Percentiles rank a stretch among this genome's conserved stretches.
Evolutionary conservation across 1,140 invertebrate genomes (phyloP).

Genomic region (Meloidogyne hapla): DNA sequence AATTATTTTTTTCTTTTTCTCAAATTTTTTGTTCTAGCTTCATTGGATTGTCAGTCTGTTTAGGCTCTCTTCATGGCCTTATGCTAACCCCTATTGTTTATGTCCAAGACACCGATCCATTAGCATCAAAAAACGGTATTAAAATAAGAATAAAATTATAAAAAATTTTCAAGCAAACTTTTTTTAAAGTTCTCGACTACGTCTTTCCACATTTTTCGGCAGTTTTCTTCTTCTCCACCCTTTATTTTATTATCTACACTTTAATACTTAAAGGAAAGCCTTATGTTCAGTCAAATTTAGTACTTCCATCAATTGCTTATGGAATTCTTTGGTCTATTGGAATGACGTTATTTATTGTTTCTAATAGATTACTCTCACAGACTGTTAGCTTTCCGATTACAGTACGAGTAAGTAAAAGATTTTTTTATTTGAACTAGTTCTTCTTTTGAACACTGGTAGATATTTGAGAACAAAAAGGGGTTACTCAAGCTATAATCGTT

Average conservation of each 20-base stretch:
- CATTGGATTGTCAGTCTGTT: constrained; percentile 34
- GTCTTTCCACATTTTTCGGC: constrained; percentile 58
- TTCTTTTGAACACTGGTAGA: too few relatives aligned
- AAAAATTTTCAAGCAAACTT: background rate
- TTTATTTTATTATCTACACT: constrained; percentile 55
- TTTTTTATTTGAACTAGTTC: background rate
- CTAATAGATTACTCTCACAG: constrained; percentile 51
- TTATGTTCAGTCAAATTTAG: constrained; percentile 28
- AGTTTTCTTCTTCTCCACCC: constrained; percentile 54
- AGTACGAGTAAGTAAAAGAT: constrained; percentile 44
- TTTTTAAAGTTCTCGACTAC: constrained; percentile 54
- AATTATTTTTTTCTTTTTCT: constrained; percentile 24
- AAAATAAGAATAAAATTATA: background rate
- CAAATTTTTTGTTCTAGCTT: constrained; percentile 29
- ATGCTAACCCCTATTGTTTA: constrained; percentile 59
- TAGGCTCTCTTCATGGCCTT: constrained; percentile 54
- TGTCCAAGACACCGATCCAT: constrained; percentile 48
- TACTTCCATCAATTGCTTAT: constrained; percentile 54
- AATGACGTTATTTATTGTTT: constrained; percentile 56
- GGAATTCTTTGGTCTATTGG: constrained; percentile 53
- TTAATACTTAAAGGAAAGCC: constrained; percentile 37
- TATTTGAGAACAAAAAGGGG: too few relatives aligned
- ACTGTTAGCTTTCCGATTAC: constrained; percentile 56
- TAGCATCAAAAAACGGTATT: constrained; percentile 45
- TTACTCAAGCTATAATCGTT: too few relatives aligned